Percentiles rank a stretch among this genome's conserved stretches.
phyloP scores from a whole-genome alignment of 2,797 vertebrate genomes.

The Orestias chungarensis region DNA sequence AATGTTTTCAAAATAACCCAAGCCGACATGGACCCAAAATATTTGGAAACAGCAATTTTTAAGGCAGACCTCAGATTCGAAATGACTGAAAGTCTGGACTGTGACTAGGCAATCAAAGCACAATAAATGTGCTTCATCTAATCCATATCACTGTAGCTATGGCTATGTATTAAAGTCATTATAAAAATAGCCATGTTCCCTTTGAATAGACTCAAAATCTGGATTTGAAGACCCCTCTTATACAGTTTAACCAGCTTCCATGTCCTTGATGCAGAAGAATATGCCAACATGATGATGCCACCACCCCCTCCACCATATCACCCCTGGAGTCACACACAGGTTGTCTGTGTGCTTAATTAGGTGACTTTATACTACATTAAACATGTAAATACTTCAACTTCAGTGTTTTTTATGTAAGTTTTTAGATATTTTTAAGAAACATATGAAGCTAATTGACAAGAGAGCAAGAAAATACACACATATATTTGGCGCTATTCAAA shows the following conservation, averaged over 20 bases:
- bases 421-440: no score
- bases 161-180: no score
- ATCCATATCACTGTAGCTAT: not conserved
- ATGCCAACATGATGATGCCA: not conserved
- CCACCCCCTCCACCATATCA: not conserved
- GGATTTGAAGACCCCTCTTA: no score
- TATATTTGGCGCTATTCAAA: not conserved
- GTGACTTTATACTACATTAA: no score
- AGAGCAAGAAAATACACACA: not conserved
- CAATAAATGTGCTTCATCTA: not conserved
- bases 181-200: no score
- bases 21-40: not conserved
- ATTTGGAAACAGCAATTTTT: not conserved
- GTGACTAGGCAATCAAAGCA: not conserved
- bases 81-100: not conserved
- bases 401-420: no score
- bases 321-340: not conserved
- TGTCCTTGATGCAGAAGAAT: not conserved
- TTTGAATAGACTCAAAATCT: no score
- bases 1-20: not conserved
- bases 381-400: no score
- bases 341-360: not conserved
- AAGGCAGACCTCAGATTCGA: not conserved
- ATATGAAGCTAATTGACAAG: not conserved
- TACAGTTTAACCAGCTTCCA: no score